phyloP scores from a whole-genome alignment of 2,113 vertebrate species.

The Austrofundulus limnaeus region DNA sequence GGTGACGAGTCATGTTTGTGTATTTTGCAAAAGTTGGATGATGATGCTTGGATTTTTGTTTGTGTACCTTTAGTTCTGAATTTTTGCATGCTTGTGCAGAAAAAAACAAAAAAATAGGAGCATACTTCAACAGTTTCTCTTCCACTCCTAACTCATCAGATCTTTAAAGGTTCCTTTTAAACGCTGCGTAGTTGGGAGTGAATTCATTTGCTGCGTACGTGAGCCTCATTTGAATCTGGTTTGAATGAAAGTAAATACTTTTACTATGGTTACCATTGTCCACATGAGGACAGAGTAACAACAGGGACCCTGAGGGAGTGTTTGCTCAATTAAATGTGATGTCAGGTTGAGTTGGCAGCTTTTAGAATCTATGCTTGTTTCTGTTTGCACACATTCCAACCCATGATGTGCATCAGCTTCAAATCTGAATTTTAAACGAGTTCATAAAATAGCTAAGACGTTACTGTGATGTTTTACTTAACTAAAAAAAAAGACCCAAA shows the following conservation, averaged over 20 bases:
- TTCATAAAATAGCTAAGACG: conserved; percentile 3
- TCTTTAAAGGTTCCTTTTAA: conserved; percentile 21
- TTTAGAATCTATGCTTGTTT: conserved; percentile 1
- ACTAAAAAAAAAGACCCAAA: neutral
- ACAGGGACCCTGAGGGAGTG: conserved; percentile 20
- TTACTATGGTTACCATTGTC: conserved; percentile 59
- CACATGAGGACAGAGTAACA: conserved; percentile 26
- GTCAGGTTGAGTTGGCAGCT: conserved; percentile 8
- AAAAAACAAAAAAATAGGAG: too few relatives aligned
- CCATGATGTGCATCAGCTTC: conserved; percentile 8
- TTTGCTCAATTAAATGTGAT: conserved; percentile 32
- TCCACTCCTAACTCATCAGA: conserved; percentile 15
- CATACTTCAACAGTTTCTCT: conserved; percentile 5
- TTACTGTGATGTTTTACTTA: neutral
- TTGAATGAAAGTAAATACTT: conserved; percentile 57
- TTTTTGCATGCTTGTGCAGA: too few relatives aligned
- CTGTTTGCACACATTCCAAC: conserved; percentile 2
- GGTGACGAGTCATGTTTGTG: conserved; percentile 20
- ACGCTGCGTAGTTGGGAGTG: neutral
- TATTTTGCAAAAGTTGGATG: conserved; percentile 21
- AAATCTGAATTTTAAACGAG: conserved; percentile 19
- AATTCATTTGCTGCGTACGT: conserved; percentile 39
- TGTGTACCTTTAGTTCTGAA: too few relatives aligned
- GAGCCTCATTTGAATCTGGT: conserved; percentile 55
- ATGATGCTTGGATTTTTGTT: conserved; percentile 19